These are phyloP conservation scores for Octopus sinensis DNA, from an alignment of 1,140 invertebrate genomes.

Conservation along the genomic window DNA sequence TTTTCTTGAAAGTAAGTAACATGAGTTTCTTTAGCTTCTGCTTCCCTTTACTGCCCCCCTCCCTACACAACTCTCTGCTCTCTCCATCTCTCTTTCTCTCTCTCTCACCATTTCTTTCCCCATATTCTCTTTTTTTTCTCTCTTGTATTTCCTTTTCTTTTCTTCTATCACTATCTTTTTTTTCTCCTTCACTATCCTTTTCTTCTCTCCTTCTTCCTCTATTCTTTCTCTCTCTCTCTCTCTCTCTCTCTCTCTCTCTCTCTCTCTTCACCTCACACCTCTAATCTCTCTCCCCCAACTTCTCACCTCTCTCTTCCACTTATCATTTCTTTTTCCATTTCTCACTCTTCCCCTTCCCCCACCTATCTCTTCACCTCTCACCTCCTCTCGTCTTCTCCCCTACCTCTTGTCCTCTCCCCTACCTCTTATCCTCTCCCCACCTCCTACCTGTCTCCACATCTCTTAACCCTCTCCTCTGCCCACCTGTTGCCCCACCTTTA, in stretches of 20 bases:
- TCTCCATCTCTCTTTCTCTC: neutral
- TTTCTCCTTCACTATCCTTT: neutral
- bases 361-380: too few relatives aligned
- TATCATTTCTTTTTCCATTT: too few relatives aligned
- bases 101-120: too few relatives aligned
- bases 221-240: neutral
- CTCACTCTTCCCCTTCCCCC: too few relatives aligned
- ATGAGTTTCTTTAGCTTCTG: neutral
- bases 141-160: neutral
- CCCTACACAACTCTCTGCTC: neutral
- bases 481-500: too few relatives aligned
- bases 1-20: conserved; percentile 21
- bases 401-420: too few relatives aligned
- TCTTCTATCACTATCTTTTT: neutral
- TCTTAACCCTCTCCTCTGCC: too few relatives aligned
- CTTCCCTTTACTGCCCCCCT: neutral
- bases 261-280: neutral
- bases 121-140: neutral
- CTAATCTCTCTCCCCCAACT: too few relatives aligned
- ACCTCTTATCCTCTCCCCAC: too few relatives aligned
- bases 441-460: too few relatives aligned
- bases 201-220: neutral
- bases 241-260: neutral
- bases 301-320: too few relatives aligned
- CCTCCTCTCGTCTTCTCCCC: too few relatives aligned